Conservation (phyloP, 2,888 invertebrate genomes). For the Lottia scabra region DNA sequence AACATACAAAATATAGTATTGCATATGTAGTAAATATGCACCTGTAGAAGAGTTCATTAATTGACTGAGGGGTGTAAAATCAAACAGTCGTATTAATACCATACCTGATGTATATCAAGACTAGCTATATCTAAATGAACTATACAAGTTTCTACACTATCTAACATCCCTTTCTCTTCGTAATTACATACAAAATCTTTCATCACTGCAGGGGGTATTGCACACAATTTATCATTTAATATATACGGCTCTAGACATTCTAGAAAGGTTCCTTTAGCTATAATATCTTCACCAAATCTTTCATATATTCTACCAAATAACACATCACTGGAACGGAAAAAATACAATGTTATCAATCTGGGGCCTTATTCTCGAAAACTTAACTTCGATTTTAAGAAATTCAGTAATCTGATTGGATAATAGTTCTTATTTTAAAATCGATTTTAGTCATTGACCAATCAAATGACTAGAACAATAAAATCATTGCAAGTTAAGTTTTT, state of each 20-base stretch:
- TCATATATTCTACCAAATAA: conserved; percentile 76
- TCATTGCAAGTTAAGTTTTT: too few species aligned
- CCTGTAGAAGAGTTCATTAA: too few species aligned
- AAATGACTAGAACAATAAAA: too few species aligned
- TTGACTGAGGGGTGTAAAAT: too few species aligned
- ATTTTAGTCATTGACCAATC: too few species aligned
- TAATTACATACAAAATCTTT: conserved; percentile 81
- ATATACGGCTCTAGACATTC: conserved; percentile 81
- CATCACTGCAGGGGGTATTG: conserved; percentile 78
- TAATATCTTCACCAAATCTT: conserved; percentile 73
- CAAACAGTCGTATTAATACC: background rate
- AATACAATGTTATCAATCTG: too few species aligned
- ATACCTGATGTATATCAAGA: conserved; percentile 81
- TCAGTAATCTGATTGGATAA: too few species aligned
- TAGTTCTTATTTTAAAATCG: too few species aligned
- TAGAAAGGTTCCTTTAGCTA: conserved; percentile 77
- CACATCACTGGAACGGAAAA: conserved; percentile 61
- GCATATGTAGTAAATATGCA: too few species aligned
- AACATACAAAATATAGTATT: too few species aligned
- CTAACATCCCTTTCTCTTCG: conserved; percentile 75
- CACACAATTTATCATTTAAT: conserved; percentile 74
- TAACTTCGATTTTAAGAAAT: too few species aligned
- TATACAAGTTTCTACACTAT: conserved; percentile 79
- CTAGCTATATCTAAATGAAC: conserved; percentile 81
- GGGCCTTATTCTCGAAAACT: too few species aligned